phyloP scores from a whole-genome alignment of 2,888 invertebrate genomes.

The Piscicola geometra region DNA sequence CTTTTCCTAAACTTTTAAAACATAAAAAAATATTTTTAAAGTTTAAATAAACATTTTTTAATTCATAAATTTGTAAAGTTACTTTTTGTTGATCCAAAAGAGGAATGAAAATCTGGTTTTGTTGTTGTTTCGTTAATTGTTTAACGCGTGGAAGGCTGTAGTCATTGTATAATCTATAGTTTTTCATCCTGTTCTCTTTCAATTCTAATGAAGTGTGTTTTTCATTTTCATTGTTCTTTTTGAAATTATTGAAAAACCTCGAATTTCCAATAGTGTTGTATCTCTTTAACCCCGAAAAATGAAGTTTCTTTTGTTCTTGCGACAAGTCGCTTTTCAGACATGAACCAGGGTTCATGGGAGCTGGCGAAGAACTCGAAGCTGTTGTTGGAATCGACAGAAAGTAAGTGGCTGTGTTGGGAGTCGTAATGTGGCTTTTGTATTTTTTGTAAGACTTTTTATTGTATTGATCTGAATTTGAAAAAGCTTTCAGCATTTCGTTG shows the following conservation, averaged over 20 bases:
- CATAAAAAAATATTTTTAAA: too few species aligned
- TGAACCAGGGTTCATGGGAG: not conserved
- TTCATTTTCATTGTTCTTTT: not conserved
- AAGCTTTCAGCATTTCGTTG: slow-evolving; percentile 1
- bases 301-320: not conserved
- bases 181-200: not conserved
- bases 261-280: not conserved
- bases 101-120: not conserved
- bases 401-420: too few species aligned
- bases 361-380: too few species aligned
- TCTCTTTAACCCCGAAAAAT: not conserved
- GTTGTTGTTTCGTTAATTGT: not conserved
- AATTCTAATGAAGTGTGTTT: not conserved
- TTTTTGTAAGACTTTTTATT: not conserved
- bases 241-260: too few species aligned
- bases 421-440: not conserved
- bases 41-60: too few species aligned
- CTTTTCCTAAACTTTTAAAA: too few species aligned
- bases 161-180: not conserved
- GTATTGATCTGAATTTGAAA: not conserved
- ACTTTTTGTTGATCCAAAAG: not conserved
- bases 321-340: not conserved
- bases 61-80: too few species aligned
- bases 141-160: not conserved
- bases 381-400: too few species aligned